Percentiles rank a stretch among this genome's conserved stretches.
These are phyloP conservation scores for Cryptocheilus praepositus DNA, from an alignment of 2,888 invertebrate genomes.

Conservation along the genomic window DNA sequence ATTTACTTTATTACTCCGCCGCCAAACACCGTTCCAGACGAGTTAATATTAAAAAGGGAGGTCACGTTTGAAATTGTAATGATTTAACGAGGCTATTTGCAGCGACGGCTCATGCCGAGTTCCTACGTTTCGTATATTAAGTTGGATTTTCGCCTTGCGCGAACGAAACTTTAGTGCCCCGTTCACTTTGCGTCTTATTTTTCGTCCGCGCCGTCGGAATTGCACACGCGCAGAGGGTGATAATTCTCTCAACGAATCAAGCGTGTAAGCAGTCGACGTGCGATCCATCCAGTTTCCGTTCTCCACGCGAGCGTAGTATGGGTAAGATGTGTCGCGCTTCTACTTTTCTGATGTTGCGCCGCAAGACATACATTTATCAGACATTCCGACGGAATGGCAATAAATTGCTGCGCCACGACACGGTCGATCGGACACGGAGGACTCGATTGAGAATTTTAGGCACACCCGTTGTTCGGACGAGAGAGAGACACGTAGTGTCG, in stretches of 20 bases:
- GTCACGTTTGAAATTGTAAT: conserved; percentile 1
- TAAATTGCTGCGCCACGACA: conserved; percentile 20
- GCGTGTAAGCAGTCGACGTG: too few relatives aligned
- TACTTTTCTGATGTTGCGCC: not conserved
- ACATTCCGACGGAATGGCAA: conserved; percentile 23
- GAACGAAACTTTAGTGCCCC: too few relatives aligned
- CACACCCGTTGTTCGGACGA: conserved; percentile 16
- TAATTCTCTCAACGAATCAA: too few relatives aligned
- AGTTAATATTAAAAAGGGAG: conserved; percentile 36
- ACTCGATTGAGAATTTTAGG: conserved; percentile 20
- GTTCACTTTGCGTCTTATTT: too few relatives aligned
- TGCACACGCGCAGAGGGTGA: too few relatives aligned
- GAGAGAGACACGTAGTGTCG: too few relatives aligned
- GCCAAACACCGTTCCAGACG: conserved; percentile 21
- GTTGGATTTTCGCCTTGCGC: too few relatives aligned
- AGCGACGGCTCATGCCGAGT: too few relatives aligned
- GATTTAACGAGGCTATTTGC: conserved; percentile 1
- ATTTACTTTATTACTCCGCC: conserved; percentile 43
- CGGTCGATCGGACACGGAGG: not conserved
- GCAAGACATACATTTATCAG: not conserved
- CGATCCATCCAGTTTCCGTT: too few relatives aligned
- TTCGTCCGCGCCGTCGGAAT: not conserved
- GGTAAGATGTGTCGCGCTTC: too few relatives aligned
- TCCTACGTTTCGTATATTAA: too few relatives aligned
- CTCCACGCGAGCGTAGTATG: too few relatives aligned